phyloP scores from a whole-genome alignment of 2,797 vertebrate species.

The Enteromius unitaeniatus region DNA sequence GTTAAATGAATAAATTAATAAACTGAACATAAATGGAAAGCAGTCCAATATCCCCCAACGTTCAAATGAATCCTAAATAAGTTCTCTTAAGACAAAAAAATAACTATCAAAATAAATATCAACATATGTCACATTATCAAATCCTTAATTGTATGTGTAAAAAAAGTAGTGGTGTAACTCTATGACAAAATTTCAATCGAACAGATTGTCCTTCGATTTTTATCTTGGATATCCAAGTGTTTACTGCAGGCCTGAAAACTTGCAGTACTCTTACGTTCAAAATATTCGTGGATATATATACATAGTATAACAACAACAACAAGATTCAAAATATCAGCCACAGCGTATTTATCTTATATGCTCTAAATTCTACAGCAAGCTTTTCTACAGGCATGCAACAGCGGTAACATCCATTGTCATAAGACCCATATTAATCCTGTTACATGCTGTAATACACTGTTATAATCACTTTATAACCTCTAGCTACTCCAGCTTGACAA shows the following conservation, averaged over 20 bases:
- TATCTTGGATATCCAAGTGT: conserved; percentile 4
- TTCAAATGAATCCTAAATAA: not conserved
- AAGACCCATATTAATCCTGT: conserved; percentile 54
- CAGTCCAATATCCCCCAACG: not conserved
- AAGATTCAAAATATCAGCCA: conserved; percentile 2
- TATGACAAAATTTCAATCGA: not conserved
- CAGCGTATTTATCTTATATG: not conserved
- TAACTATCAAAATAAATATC: not conserved
- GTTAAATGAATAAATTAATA: not conserved
- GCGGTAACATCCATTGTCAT: conserved; percentile 41
- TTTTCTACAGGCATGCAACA: conserved; percentile 60
- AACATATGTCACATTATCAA: not conserved
- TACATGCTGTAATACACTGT: conserved; percentile 27
- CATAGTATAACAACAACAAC: conserved; percentile 11
- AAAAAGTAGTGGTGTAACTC: not conserved
- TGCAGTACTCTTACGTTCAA: not conserved
- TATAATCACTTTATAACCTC: conserved; percentile 6
- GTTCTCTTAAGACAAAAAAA: not conserved
- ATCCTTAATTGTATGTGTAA: not conserved
- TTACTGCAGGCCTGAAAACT: conserved; percentile 1
- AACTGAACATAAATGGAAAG: conserved; percentile 5
- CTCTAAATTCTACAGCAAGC: conserved; percentile 53
- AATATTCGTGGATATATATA: not conserved
- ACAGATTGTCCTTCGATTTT: not conserved
- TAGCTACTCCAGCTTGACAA: conserved; percentile 42